Conservation (phyloP, 2,797 vertebrate genomes). For the Meda fulgida region DNA sequence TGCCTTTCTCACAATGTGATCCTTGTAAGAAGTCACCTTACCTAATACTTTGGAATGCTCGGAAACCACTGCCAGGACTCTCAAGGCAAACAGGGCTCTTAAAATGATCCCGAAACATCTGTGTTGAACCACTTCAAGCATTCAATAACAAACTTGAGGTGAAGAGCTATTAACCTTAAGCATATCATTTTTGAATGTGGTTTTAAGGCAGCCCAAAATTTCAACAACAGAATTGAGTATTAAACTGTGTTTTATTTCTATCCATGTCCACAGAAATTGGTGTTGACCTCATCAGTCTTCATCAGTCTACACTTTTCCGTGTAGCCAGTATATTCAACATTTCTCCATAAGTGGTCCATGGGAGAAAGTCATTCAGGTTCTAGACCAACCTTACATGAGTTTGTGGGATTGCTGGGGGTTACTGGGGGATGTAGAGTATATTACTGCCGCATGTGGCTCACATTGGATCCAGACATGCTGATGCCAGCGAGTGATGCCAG, state of each 20-base stretch:
- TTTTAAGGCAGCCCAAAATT: not conserved
- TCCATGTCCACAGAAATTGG: not conserved
- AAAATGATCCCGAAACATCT: constrained; percentile 34
- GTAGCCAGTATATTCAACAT: not conserved
- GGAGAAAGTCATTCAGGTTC: constrained; percentile 11
- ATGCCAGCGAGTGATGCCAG: constrained; percentile 56
- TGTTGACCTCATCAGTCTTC: not conserved
- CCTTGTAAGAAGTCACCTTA: constrained; percentile 33
- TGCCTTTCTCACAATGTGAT: constrained; percentile 16
- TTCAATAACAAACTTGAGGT: constrained; percentile 19
- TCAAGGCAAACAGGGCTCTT: constrained; percentile 4
- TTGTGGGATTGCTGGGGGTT: not conserved
- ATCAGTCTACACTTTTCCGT: not conserved
- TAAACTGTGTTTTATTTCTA: not conserved
- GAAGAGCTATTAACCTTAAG: constrained; percentile 7
- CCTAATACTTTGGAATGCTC: constrained; percentile 17
- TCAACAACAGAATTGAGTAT: not conserved
- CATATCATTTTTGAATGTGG: not conserved
- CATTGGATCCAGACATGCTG: constrained; percentile 61
- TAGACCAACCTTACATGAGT: constrained; percentile 32
- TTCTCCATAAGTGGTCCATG: not conserved
- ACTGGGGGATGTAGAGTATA: constrained; percentile 24
- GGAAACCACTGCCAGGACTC: constrained; percentile 16
- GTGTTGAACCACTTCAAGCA: constrained; percentile 15
- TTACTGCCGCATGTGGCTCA: constrained; percentile 58